A percentile compares a stretch with the other conserved stretches of the same genome.
phyloP scores from a whole-genome alignment of 2,113 vertebrate genomes.

The Hypanus sabinus region DNA sequence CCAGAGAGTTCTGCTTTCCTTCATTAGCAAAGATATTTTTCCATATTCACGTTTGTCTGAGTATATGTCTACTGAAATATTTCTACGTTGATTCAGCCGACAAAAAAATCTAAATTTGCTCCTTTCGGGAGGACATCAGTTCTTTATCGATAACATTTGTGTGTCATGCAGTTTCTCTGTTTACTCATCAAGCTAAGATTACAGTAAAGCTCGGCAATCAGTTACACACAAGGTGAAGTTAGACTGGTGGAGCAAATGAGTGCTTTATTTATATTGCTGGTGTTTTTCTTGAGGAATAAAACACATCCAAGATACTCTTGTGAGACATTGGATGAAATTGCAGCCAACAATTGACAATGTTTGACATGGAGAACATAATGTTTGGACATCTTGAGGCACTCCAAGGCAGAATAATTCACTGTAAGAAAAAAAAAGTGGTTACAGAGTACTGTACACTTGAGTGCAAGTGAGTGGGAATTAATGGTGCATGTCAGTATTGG shows the following conservation, averaged over 20 bases:
- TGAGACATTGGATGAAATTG: background rate
- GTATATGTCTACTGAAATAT: background rate
- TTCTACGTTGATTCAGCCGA: background rate
- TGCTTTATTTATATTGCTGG: background rate
- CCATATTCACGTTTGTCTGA: background rate
- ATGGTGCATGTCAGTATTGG: background rate
- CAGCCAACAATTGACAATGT: background rate
- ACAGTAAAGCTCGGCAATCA: background rate
- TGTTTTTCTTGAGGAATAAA: background rate
- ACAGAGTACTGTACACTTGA: background rate
- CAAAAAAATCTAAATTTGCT: background rate
- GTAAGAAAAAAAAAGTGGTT: background rate
- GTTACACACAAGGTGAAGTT: background rate
- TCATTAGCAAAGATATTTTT: background rate
- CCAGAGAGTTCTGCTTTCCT: background rate
- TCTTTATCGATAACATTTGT: background rate
- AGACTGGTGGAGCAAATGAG: background rate
- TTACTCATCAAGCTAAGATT: too few relatives aligned
- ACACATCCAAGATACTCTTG: background rate
- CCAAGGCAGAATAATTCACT: background rate
- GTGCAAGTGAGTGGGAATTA: background rate
- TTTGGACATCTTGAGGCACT: background rate
- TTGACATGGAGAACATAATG: background rate
- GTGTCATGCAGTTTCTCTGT: too few relatives aligned
- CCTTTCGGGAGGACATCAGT: background rate